Base-by-base conservation (phyloP, 2,797 vertebrate species). In the Gymnoscopelus microlampas region DNA sequence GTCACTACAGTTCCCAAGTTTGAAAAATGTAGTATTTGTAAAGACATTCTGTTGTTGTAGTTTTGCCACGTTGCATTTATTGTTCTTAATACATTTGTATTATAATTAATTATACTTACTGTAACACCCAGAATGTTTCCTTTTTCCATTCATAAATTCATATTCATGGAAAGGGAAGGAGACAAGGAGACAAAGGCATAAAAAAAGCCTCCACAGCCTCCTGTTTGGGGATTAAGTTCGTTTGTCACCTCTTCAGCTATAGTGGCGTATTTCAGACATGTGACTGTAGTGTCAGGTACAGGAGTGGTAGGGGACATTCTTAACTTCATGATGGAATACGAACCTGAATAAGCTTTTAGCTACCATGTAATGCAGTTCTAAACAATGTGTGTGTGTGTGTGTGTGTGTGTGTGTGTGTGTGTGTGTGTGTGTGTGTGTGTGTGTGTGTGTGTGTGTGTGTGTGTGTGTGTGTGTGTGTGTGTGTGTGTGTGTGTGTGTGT, bases 341-440 rank as follows among this genome's bases (percentile, higher is more conserved):
- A 77, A 91, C 85, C 71, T 59, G 88, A 89, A 92, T 87, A 91
- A 79, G 91, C 92, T 94, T 91, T 93, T 92, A 93, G 82, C 88
- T 74, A 69, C 72, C 48, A 19, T 90, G 82, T 91, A 85, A 71
- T 62, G 11, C 5, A 5, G 53, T 73, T 9, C 48, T 61, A 55
- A 80, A 23, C 19, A 14, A 14, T 55, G 68, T 72, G 63, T 71
- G 77, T 76, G 83, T 82, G 32, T 47, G 14, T 44, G 32, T 47
- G 59, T 19, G 39, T 19, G 39, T 10, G 35, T 19, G 59, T 19
- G 59, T 47, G 39, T 49, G 35, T 24, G 39, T 61, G 35, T 49
- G 60, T 61, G 35, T 61, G 35, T 47, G 15, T 60, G 59, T 44
- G 59, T 60, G 59, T 60, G 59, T 60, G 59, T 60, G 59, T 60